Conservation (phyloP, 2,888 invertebrate species). For the Brenthis daphne region DNA sequence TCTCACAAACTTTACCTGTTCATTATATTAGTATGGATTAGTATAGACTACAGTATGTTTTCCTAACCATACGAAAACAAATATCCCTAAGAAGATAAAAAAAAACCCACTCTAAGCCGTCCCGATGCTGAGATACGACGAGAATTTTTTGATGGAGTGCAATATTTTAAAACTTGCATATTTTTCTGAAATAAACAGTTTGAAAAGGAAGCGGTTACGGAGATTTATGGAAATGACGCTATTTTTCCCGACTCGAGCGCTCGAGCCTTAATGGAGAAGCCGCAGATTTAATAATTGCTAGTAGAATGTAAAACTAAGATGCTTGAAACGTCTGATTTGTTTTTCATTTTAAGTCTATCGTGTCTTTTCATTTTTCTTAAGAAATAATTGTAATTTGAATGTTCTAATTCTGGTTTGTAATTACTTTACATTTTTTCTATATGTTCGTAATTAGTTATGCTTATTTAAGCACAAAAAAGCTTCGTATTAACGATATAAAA, state of each 20-base stretch:
- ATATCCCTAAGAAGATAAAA: too few species aligned
- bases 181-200: conserved; percentile 36
- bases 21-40: too few species aligned
- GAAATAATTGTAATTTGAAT: too few species aligned
- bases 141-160: conserved; percentile 11
- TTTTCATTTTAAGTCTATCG: not conserved
- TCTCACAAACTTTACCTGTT: too few species aligned
- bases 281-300: conserved; percentile 35
- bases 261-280: conserved; percentile 31
- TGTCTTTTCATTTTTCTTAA: not conserved
- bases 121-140: conserved; percentile 5
- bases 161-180: conserved; percentile 30
- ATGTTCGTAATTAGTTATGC: too few species aligned
- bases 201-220: conserved; percentile 34
- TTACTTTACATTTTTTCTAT: too few species aligned
- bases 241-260: conserved; percentile 34
- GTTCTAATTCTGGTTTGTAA: too few species aligned
- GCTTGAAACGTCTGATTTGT: conserved; percentile 16
- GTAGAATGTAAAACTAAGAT: conserved; percentile 27
- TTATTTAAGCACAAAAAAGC: too few species aligned
- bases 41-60: too few species aligned
- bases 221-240: conserved; percentile 38
- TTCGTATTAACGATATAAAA: too few species aligned
- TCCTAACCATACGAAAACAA: too few species aligned
- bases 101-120: not conserved